phyloP scores from a whole-genome alignment of 1,140 invertebrate species.

The Chionoecetes opilio region DNA sequence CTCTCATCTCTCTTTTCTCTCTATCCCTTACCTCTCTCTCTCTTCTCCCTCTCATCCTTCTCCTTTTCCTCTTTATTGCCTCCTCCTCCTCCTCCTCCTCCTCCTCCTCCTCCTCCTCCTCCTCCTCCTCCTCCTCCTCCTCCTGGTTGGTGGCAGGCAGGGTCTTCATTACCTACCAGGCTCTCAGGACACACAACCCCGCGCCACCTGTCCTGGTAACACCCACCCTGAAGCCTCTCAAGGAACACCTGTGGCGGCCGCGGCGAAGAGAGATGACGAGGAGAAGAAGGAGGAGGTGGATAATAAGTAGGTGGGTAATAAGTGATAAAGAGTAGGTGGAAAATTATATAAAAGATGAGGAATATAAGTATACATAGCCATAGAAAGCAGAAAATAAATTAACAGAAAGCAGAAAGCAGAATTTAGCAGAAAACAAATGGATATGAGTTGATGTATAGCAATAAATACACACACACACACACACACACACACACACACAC shows the following conservation, averaged over 20 bases:
- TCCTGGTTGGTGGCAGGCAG: not conserved
- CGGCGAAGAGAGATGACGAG: not conserved
- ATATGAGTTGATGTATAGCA: too few relatives aligned
- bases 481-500: too few relatives aligned
- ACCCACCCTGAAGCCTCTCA: not conserved
- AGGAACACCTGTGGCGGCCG: not conserved
- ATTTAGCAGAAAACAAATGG: too few relatives aligned
- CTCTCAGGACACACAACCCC: slow-evolving; percentile 25
- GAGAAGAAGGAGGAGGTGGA: too few relatives aligned
- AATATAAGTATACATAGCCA: too few relatives aligned
- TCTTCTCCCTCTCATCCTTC: not conserved
- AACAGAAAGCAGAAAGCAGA: too few relatives aligned
- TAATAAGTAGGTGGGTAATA: too few relatives aligned
- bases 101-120: not conserved
- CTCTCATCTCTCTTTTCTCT: not conserved
- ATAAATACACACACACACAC: too few relatives aligned
- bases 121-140: not conserved
- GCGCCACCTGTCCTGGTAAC: slow-evolving; percentile 1
- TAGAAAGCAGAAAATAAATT: too few relatives aligned
- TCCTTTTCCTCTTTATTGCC: not conserved
- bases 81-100: not conserved
- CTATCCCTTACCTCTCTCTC: not conserved
- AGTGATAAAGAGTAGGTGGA: too few relatives aligned
- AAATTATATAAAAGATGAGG: too few relatives aligned
- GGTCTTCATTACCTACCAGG: not conserved